Evolutionary conservation across 2,113 vertebrate genomes (phyloP).

Genomic region (Pomatostomus ruficeps): DNA sequence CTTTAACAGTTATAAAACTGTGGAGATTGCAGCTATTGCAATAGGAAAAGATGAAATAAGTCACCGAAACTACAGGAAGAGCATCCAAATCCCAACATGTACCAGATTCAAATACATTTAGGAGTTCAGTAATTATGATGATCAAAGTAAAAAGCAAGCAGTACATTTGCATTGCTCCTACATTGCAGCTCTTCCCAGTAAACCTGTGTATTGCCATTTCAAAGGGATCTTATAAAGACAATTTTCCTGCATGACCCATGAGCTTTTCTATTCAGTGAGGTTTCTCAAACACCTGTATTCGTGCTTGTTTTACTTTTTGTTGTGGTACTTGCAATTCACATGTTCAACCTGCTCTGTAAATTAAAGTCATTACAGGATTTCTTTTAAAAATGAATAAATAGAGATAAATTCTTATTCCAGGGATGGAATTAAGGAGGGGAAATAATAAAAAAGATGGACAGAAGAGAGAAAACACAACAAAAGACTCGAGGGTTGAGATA

Average conservation of each 20-base stretch:
- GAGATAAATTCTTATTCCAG: not conserved
- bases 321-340: not conserved
- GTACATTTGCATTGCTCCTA: not conserved
- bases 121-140: not conserved
- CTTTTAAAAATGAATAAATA: not conserved
- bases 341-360: not conserved
- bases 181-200: not conserved
- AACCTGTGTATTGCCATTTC: not conserved
- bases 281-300: not conserved
- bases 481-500: accelerated
- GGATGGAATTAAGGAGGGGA: not conserved
- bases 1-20: not conserved
- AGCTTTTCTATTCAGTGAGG: not conserved
- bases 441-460: not conserved
- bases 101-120: not conserved
- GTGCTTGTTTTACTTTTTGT: not conserved
- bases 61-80: not conserved
- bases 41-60: not conserved
- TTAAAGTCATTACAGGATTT: not conserved
- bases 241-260: not conserved
- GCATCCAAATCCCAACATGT: not conserved
- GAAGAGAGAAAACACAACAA: not conserved
- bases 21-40: not conserved
- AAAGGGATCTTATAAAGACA: not conserved
- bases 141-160: not conserved